phyloP scores from a whole-genome alignment of 2,797 vertebrate species.

The Sebastes taczanowskii region DNA sequence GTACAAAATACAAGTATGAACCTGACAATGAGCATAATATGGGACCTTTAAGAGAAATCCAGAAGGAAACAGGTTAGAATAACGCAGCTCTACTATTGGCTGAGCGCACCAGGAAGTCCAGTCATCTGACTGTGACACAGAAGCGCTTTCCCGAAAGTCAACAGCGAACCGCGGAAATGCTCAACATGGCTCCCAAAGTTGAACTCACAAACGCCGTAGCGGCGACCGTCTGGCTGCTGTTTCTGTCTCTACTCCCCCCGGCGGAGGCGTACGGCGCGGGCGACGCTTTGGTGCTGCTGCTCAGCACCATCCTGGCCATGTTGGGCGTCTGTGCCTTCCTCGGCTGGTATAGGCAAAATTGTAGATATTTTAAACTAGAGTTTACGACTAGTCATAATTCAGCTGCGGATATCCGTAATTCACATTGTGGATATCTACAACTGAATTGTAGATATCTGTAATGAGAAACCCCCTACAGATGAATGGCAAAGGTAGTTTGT shows the following conservation, averaged over 20 bases:
- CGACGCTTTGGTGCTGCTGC: constrained; percentile 87
- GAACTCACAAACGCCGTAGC: too few species aligned
- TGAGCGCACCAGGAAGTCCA: constrained; percentile 71
- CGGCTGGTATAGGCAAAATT: constrained; percentile 83
- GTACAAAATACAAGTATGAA: too few species aligned
- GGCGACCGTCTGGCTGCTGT: constrained; percentile 38
- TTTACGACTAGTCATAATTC: too few species aligned
- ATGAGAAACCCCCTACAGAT: too few species aligned
- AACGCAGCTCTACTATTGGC: constrained; percentile 63
- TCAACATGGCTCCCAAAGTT: constrained; percentile 80
- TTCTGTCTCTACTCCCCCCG: constrained; percentile 78
- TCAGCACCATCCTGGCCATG: constrained; percentile 83
- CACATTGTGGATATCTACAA: too few species aligned
- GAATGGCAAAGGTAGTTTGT: too few species aligned
- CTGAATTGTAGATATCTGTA: too few species aligned
- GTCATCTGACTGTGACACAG: constrained; percentile 72
- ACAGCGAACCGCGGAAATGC: constrained; percentile 21
- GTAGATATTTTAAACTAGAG: too few species aligned
- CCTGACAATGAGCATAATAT: too few species aligned
- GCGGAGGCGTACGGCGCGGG: constrained; percentile 90
- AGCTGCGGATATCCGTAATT: too few species aligned
- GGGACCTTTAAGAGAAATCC: neutral
- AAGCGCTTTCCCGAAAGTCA: neutral
- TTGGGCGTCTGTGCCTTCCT: constrained; percentile 90
- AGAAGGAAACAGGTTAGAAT: neutral